A percentile compares a stretch with the other conserved stretches of the same genome.
These are phyloP conservation scores for Drosophila subquinaria DNA, from an alignment of 2,888 invertebrate genomes.

Conservation along the genomic window DNA sequence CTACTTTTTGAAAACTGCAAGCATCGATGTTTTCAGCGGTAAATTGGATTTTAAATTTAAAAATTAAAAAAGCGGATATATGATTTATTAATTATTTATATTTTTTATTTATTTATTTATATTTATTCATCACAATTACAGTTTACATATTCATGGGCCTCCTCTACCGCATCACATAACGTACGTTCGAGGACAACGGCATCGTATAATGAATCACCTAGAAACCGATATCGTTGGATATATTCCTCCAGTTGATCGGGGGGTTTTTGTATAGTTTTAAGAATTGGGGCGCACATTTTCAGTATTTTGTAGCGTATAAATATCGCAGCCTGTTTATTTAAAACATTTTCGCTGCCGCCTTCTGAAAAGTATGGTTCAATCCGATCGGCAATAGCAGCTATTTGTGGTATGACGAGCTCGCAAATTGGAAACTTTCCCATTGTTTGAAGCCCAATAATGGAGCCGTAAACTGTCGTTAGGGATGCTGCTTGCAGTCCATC, in stretches of 20 bases:
- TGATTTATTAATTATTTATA: no score
- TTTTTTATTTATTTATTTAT: no score
- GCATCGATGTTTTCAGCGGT: no score
- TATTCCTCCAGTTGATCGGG: constrained; percentile 23
- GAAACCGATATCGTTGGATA: constrained; percentile 22
- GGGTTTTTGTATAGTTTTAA: constrained; percentile 13
- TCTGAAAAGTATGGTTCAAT: constrained; percentile 28
- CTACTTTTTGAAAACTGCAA: no score
- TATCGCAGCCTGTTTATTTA: constrained; percentile 15
- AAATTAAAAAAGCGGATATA: background rate
- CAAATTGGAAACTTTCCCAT: constrained; percentile 38
- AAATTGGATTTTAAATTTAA: background rate
- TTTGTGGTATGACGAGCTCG: constrained; percentile 34
- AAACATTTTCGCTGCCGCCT: background rate
- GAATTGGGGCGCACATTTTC: constrained; percentile 42
- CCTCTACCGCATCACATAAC: background rate
- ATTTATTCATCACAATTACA: constrained; percentile 2
- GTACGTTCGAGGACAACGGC: constrained; percentile 23
- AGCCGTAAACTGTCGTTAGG: constrained; percentile 51
- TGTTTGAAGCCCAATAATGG: constrained; percentile 47
- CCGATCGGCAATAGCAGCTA: constrained; percentile 28
- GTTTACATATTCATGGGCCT: background rate
- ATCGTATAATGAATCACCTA: constrained; percentile 31
- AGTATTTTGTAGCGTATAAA: constrained; percentile 47
- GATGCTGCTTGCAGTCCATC: constrained; percentile 8